Base-by-base conservation (phyloP, 2,888 invertebrate species). In the Escarpia spicata region DNA sequence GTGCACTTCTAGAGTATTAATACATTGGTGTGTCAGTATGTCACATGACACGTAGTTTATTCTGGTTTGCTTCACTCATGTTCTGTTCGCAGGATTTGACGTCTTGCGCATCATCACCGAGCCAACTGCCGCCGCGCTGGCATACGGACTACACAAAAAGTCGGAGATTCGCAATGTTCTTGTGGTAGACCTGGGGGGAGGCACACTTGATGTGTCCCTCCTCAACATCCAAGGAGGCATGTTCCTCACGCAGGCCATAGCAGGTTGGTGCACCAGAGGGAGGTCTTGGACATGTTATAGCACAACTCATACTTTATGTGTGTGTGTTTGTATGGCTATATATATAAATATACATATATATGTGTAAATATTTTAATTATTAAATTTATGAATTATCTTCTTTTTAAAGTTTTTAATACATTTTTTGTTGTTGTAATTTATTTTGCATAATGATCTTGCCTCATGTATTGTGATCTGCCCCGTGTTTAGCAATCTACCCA, bases 121-220 rank as follows among this genome's bases (percentile, higher is more conserved):
- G 94, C 97, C 97, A 9, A 97, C 97, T 43, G 97, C 97, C 2
- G 97, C 97, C 9, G 97, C 97, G 3, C 94, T 97, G 93, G 97
- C 97, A 0, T 97, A 97, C 95, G 97, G 97, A 6, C 95, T 97
- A 15, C 97, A 97, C 94, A 96, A 96, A 93, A 97, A 97, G 94
- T 95, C 96, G 31, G 96, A 96, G 60, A 96, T 97, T 3, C 96
- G 96, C 92, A 96, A 96, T 94, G 96, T 97, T 1, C 94, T 97
- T 44, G 97, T 97, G 9, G 96, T 97, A 6, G 97, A 97, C 95
- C 95, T 97, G 43, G 97, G 97, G 92, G 96, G 96, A 92, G 96
- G 96, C 12, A 96, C 96, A 0, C 93, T 96, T 92, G 97, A 97
- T 94, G 97, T 97, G 26, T 97, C 97, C 0, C 95, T 97, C 43